Base-by-base conservation (phyloP, 37 sponge, comb jelly and placozoan genomes). In the Beroe forskalii region DNA sequence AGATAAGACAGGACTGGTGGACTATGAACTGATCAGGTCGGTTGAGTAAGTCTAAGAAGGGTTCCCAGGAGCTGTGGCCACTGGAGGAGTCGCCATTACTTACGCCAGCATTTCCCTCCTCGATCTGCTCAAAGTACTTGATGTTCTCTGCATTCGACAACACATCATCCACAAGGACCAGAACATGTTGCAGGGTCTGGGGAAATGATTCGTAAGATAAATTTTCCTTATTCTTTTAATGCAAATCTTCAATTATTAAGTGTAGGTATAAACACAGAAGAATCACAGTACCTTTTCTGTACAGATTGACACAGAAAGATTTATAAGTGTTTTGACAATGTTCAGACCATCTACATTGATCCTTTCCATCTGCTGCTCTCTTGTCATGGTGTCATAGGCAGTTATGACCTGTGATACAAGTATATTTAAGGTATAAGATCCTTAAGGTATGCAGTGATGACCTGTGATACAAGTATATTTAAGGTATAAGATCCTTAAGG, bases 261-360 rank as follows among this genome's bases (percentile, higher is more conserved):
- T n/a, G n/a, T n/a, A n/a, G n/a, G n/a, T n/a, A n/a, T n/a, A n/a
- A n/a, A n/a, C n/a, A n/a, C n/a, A n/a, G n/a, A n/a, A n/a, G n/a
- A n/a, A n/a, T n/a, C n/a, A n/a, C n/a, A n/a, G n/a, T 35, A 72
- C 75, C 75, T 72, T 72, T 72, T 72, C 75, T 20, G 28, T 72
- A 39, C 75, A 38, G 35, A 72, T 72, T 22, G 75, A 72, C 23
- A 72, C 30, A 32, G 75, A 35, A 1, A 72, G 22, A 32, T 72
- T 72, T 35, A 72, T 37, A 37, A 72, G 75, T 72, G 75, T 72
- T 72, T 37, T 32, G 6, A 72, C 75, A 72, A 72, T 37, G 39
- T 72, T 72, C 39, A 72, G 20, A 4, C 75, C 75, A 32, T 72
- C 40, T 8, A 38, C 40, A 30, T 72, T 32, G 22, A 72, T 19